Percentiles rank a stretch among this genome's conserved stretches.
Conservation (phyloP, 2,113 vertebrate genomes). For the Nipponia nippon region DNA sequence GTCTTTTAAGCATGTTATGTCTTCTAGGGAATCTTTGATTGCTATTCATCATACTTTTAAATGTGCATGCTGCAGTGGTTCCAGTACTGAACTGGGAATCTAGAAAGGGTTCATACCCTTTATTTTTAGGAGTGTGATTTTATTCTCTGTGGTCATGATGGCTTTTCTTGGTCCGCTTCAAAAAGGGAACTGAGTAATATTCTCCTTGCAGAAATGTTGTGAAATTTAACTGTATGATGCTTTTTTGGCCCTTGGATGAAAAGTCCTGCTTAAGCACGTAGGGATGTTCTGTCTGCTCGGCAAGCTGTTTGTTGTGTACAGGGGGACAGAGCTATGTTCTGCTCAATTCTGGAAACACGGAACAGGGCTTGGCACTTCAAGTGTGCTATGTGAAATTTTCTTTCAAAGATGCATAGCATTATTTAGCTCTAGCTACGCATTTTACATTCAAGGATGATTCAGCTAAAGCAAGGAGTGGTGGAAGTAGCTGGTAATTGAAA, state of each 20-base stretch:
- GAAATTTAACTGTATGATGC: background rate
- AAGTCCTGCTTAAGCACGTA: background rate
- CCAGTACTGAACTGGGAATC: background rate
- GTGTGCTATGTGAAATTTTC: background rate
- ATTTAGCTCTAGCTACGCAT: background rate
- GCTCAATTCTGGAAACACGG: background rate
- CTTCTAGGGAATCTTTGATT: background rate
- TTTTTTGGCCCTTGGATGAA: background rate
- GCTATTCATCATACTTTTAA: background rate
- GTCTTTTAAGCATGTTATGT: background rate
- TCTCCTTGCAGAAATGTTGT: background rate
- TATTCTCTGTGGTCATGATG: background rate
- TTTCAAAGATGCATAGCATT: background rate
- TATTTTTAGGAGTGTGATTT: background rate
- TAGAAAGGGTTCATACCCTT: background rate
- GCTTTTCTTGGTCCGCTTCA: background rate
- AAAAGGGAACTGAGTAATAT: background rate
- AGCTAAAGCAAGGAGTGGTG: background rate
- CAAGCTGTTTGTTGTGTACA: background rate
- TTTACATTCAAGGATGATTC: background rate
- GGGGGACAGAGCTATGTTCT: background rate
- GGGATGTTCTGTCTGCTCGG: background rate
- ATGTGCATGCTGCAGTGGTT: background rate
- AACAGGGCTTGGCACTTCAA: background rate
- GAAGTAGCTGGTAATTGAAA: conserved; percentile 16